Base-by-base conservation (phyloP, 2,888 invertebrate species). In the Acrobasis repandana region DNA sequence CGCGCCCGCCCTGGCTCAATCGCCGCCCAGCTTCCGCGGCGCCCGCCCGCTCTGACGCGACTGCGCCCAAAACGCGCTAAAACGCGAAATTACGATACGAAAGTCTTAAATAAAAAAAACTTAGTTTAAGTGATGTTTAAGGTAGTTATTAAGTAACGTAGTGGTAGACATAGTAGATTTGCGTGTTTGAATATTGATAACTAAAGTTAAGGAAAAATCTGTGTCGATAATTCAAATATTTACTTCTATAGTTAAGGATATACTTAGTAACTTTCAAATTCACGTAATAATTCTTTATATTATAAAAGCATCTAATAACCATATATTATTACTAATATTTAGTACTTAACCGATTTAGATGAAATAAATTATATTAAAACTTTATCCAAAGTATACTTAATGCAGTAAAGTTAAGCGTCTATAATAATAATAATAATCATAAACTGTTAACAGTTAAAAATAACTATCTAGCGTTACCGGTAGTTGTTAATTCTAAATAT, bases 21-120 rank as follows among this genome's bases (percentile, higher is more conserved):
- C 81, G 83, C 82, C 84, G 83, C 80, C 81, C 79, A 73, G 72
- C 78, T 73, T 69, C 71, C 69, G 71, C 69, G 83, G 79, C 83
- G 83, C 75, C 83, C 86, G 83, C 88, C 86, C 83, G 80, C 77
- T 72, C 69, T 61, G 66, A 69, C 73, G 69, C 66, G 43, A 43
- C 67, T 66, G 61, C 61, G 43, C 15, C 9, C n/a, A 6, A 46
- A 46, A 56, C 50, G 43, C 60, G 60, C 15, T 11, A 14, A 16
- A n/a, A 14, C 52, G 60, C 51, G 47, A 52, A 51, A 28, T 46
- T 46, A 46, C 51, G 46, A 52, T 47, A 60, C 51, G 28, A 59
- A 43, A 28, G 28, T 50, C 20, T 18, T 4, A 58, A 34, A 18
- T 46, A 56, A 38, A 56, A 5, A 38, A 18, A 18, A 50, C 2